A percentile compares a stretch with the other conserved stretches of the same genome.
Evolutionary conservation across 2,113 vertebrate species (phyloP).

Genomic region (Ciconia maguari): DNA sequence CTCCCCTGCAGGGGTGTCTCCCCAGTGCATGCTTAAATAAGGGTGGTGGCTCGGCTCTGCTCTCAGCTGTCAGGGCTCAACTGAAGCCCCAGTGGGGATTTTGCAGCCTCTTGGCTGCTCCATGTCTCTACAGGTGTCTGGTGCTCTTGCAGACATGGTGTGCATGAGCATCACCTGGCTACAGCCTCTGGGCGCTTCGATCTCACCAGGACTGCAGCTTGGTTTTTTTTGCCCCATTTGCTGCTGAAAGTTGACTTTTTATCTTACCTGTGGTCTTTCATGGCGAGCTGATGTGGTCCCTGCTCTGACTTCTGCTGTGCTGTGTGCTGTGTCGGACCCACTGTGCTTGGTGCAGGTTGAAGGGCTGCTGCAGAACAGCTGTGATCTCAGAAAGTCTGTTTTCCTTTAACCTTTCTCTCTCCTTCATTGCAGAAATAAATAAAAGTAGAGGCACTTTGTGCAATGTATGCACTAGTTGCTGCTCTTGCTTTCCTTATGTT

Average conservation of each 20-base stretch:
- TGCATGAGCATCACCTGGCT: accelerated
- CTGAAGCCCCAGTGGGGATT: neutral
- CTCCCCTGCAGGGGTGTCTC: neutral
- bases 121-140: accelerated
- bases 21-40: accelerated
- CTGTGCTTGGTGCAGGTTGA: accelerated
- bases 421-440: neutral
- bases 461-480: accelerated
- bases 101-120: neutral
- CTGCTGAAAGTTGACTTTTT: neutral
- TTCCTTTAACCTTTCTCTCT: neutral
- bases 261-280: slow-evolving; percentile 34
- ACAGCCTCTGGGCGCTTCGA: accelerated
- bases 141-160: accelerated
- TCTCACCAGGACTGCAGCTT: neutral
- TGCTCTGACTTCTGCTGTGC: neutral
- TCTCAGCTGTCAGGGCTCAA: neutral
- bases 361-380: neutral
- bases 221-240: neutral
- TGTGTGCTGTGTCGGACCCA: accelerated
- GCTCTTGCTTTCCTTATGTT: neutral
- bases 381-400: neutral
- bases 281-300: neutral
- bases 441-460: accelerated
- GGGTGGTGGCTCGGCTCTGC: neutral